These are phyloP conservation scores for Hydractinia echinata DNA, from an alignment of 30 jellyfish, hydroid and myxozoan genomes.

Conservation along the genomic window DNA sequence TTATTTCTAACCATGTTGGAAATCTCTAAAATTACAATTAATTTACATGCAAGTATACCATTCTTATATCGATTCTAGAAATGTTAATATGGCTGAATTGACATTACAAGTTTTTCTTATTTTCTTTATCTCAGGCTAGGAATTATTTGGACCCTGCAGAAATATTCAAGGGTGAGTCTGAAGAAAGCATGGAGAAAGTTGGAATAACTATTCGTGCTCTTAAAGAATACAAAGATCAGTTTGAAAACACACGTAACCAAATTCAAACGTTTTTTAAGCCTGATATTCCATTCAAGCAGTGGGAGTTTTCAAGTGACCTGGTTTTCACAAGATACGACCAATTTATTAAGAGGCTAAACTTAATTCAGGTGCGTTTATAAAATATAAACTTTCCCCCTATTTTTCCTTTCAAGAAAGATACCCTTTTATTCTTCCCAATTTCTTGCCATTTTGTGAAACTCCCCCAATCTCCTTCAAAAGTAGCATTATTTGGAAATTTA, in stretches of 20 bases:
- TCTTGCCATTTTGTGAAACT: too few species aligned
- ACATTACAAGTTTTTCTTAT: background rate
- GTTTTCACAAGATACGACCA: constrained; percentile 85
- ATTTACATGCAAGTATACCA: too few species aligned
- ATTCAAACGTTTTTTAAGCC: constrained; percentile 54
- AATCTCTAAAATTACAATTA: too few species aligned
- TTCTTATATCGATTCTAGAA: too few species aligned
- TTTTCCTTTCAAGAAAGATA: too few species aligned
- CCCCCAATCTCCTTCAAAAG: too few species aligned
- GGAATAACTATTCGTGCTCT: constrained; percentile 42
- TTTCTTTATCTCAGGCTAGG: constrained; percentile 53
- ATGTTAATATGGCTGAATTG: too few species aligned
- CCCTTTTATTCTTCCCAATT: too few species aligned
- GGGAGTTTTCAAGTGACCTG: constrained; percentile 86
- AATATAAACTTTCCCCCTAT: background rate
- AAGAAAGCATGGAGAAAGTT: constrained; percentile 74
- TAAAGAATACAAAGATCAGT: constrained; percentile 60
- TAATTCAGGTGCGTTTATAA: constrained; percentile 77
- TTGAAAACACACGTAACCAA: constrained; percentile 66
- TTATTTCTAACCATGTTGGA: too few species aligned
- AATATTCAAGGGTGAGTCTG: constrained; percentile 76
- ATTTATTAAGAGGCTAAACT: constrained; percentile 56
- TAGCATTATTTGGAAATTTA: too few species aligned
- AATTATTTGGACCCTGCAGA: constrained; percentile 80
- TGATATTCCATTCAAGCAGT: constrained; percentile 49